These are phyloP conservation scores for Acrocephalus scirpaceus DNA, from an alignment of 2,797 vertebrate species.

Conservation along the genomic window DNA sequence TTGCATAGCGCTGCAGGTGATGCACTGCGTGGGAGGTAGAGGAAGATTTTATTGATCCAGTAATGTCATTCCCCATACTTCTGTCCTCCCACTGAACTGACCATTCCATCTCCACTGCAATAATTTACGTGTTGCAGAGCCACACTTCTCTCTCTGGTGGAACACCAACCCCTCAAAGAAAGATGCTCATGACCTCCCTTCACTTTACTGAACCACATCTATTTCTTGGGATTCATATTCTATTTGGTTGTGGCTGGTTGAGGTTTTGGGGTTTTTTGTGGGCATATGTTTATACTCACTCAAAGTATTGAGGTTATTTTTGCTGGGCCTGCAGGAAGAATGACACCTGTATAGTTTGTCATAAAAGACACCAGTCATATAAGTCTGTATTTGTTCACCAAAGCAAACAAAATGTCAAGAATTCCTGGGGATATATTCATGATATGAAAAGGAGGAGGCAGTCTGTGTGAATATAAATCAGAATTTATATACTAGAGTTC, in stretches of 20 bases:
- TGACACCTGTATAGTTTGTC: neutral
- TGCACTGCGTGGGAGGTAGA: neutral
- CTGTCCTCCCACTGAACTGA: neutral
- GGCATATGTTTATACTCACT: neutral
- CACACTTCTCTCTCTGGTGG: neutral
- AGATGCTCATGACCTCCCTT: neutral
- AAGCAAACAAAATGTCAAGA: neutral
- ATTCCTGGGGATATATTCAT: neutral
- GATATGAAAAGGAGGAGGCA: neutral
- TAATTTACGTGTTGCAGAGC: neutral
- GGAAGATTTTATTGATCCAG: constrained; percentile 16
- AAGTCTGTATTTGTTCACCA: neutral
- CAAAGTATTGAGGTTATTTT: neutral
- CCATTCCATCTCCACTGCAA: neutral
- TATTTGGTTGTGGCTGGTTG: neutral
- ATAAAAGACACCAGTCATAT: neutral
- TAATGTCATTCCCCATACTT: neutral
- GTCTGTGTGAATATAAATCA: neutral
- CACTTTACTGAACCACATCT: neutral
- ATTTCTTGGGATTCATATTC: neutral
- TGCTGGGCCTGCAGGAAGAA: neutral
- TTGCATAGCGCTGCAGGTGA: neutral
- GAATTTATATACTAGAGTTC: neutral
- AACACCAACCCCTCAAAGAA: neutral
- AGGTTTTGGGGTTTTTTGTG: neutral